Base-by-base conservation (phyloP, 2,888 invertebrate genomes). In the Leucania comma region DNA sequence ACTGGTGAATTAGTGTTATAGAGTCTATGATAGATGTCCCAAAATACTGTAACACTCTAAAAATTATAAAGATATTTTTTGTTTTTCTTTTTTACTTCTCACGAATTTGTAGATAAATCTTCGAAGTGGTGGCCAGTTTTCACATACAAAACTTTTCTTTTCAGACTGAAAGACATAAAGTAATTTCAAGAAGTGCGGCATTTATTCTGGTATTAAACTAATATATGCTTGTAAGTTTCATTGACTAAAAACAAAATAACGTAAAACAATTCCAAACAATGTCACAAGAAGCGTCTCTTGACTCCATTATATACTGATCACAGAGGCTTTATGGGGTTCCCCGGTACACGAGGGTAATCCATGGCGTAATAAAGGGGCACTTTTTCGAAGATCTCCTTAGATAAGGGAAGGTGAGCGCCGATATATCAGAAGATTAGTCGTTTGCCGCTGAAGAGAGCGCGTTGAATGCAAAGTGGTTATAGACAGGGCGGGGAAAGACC, bases 391-490 rank as follows among this genome's bases (percentile, higher is more conserved):
- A 94, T 94, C 92, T 90, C 80, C 81, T 86, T 84, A 92, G 94
- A 93, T 94, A 94, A 93, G 91, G 90, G 90, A 91, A 95, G 95
- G 94, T 94, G 93, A 94, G 92, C 90, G 92, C 83, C 93, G 92
- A 95, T 95, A 94, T 94, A 95, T 95, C 94, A 95, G 89, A 89
- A 93, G 95, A 95, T 95, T 95, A 95, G 95, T 92, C 93, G 91
- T 92, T 93, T 92, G 89, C 91, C 90, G 91, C 89, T 89, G 83
- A 80, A 86, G 88, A 79, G 89, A 88, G 78, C 80, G 90, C 91
- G 90, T 86, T 93, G 94, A 94, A 95, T 95, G 91, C 91, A 92
- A 94, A 95, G 93, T 92, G 92, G 89, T 85, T 82, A 81, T 60
- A 46, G 48, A 5, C 88, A 91, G 88, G 89, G 82, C 75, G 90